Percentiles rank a stretch among this genome's conserved stretches.
Evolutionary conservation across 2,888 invertebrate species (phyloP).

Genomic region (Laothoe populi): DNA sequence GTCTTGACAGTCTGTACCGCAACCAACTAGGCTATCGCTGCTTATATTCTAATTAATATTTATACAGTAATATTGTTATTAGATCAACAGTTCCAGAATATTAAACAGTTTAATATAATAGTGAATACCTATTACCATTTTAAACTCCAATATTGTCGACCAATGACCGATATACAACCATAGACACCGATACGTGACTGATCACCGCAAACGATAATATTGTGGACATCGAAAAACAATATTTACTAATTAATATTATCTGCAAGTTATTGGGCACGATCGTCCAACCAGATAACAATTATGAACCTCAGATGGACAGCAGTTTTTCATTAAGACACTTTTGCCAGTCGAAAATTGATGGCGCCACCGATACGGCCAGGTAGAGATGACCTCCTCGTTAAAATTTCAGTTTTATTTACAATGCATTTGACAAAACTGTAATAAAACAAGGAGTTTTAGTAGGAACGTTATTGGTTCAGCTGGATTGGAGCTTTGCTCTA

Average conservation of each 20-base stretch:
- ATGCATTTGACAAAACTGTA: constrained; percentile 43
- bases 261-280: constrained; percentile 49
- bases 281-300: constrained; percentile 41
- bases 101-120: too few species aligned
- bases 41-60: too few species aligned
- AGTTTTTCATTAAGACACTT: constrained; percentile 22
- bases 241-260: constrained; percentile 47
- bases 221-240: constrained; percentile 36
- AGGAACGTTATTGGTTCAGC: constrained; percentile 33
- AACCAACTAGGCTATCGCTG: too few species aligned
- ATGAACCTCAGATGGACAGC: constrained; percentile 28
- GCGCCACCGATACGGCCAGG: constrained; percentile 63
- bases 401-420: constrained; percentile 47
- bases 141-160: constrained; percentile 10
- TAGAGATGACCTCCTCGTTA: constrained; percentile 55
- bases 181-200: constrained; percentile 20
- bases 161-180: constrained; percentile 20
- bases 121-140: too few species aligned
- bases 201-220: constrained; percentile 30
- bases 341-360: constrained; percentile 47
- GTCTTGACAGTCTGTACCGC: too few species aligned
- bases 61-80: too few species aligned
- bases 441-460: constrained; percentile 52
- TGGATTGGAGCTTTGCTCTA: constrained; percentile 26
- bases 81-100: too few species aligned